A percentile compares a stretch with the other conserved stretches of the same genome.
phyloP scores from a whole-genome alignment of 2,113 vertebrate species.

The Loxodonta africana region DNA sequence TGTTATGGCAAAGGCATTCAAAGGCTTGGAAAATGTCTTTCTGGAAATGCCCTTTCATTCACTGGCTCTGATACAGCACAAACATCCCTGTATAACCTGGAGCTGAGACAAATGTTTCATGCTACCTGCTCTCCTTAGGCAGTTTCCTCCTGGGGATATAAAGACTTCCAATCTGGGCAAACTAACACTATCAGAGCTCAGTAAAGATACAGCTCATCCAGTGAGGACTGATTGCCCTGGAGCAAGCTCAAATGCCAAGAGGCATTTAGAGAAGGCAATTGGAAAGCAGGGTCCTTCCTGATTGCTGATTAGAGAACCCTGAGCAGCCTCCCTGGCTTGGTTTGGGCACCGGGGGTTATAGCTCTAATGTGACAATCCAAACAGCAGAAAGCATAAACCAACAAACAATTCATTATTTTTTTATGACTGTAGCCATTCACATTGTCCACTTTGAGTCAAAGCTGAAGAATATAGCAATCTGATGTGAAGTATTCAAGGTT shows the following conservation, averaged over 20 bases:
- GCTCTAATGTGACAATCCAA: neutral
- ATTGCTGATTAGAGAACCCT: conserved; percentile 14
- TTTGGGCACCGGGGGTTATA: neutral
- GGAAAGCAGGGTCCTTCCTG: neutral
- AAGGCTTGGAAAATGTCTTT: conserved; percentile 32
- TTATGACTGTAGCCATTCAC: neutral
- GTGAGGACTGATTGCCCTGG: neutral
- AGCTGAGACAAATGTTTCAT: conserved; percentile 30
- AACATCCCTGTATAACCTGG: neutral
- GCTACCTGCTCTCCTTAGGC: neutral
- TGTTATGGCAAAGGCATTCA: conserved; percentile 43
- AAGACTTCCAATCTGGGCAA: conserved; percentile 7
- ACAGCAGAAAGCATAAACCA: neutral
- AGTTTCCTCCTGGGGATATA: neutral
- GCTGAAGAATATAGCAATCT: neutral
- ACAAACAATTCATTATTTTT: neutral
- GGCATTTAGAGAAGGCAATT: neutral
- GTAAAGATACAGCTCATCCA: neutral
- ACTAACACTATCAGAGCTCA: neutral
- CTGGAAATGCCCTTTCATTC: conserved; percentile 40
- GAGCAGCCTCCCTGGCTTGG: neutral
- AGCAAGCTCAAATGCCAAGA: neutral
- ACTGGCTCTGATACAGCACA: conserved; percentile 9
- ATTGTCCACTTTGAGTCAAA: neutral
- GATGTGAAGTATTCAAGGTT: neutral